Evolutionary conservation across 2,113 vertebrate genomes (phyloP), one percentile per base, ranked within the genome.

Genomic region (Erinaceus europaeus): DNA sequence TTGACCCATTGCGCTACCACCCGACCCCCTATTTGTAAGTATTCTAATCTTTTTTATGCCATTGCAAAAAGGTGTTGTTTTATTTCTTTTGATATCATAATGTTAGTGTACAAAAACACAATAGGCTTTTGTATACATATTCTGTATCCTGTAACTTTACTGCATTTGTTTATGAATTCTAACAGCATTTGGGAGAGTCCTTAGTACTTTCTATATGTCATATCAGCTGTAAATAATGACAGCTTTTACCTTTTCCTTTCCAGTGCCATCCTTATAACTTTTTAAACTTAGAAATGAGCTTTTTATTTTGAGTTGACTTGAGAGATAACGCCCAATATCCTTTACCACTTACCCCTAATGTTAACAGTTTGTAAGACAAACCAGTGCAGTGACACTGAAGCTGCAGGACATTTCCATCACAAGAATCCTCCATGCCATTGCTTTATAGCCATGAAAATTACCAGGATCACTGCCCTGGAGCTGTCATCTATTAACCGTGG

Each of bases 271-370:
- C 21, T 64, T 73, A 57, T 23, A 84, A 15, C 8, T n/a, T n/a
- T n/a, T n/a, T n/a, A n/a, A n/a, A n/a, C 29, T 65, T 84, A 52
- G 20, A 42, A 61, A 65, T 46, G 32, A 73, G n/a, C 32, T 57
- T 82, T 90, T 85, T 40, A 40, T 82, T 85, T 79, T 78, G n/a
- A 62, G 27, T 9, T 79, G 20, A 64, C 15, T 52, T n/a, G n/a
- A n/a, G n/a, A n/a, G n/a, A n/a, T n/a, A n/a, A n/a, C n/a, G 21
- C 25, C 27, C 53, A 17, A 17, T 68, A 11, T 8, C 14, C 20
- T 13, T 46, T 46, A 17, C 36, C 44, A 10, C 14, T n/a, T 64
- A 62, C 38, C 27, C 21, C 61, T 5, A 4, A 1, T 0, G 2
- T 13, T 64, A 9, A 14, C 20, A 20, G 21, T 65, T 61, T n/a